Evolutionary conservation across 2,888 invertebrate genomes (phyloP).

Genomic region (Venusia cambrica): DNA sequence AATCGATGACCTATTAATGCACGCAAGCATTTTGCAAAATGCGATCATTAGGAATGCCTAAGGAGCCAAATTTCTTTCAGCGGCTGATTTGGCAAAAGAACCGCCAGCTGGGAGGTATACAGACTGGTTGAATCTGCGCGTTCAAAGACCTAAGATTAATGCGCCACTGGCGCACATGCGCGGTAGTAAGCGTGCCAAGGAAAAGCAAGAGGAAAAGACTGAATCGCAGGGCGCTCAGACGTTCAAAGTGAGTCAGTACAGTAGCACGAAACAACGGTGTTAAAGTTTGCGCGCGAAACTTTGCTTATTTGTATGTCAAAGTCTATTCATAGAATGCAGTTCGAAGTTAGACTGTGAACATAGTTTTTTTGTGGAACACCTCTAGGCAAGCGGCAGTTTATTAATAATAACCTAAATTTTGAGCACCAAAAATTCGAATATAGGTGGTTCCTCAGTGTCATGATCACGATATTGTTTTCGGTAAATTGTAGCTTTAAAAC

Average conservation of each 20-base stretch:
- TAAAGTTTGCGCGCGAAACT: constrained; percentile 42
- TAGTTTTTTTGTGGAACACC: constrained; percentile 35
- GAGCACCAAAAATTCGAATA: no score
- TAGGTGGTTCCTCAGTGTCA: no score
- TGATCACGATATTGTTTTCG: no score
- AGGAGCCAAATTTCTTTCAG: constrained; percentile 48
- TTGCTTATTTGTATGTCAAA: constrained; percentile 36
- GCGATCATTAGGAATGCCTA: no score
- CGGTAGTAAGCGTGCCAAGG: constrained; percentile 55
- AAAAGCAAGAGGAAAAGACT: constrained; percentile 37
- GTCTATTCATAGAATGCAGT: constrained; percentile 28
- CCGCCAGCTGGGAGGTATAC: constrained; percentile 68
- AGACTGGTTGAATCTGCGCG: constrained; percentile 68
- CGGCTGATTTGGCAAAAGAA: constrained; percentile 70
- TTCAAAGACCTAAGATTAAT: constrained; percentile 61
- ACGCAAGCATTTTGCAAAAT: no score
- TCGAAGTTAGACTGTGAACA: constrained; percentile 22
- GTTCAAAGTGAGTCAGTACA: constrained; percentile 60
- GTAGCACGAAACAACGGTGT: constrained; percentile 35
- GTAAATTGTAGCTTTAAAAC: no score
- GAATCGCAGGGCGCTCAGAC: constrained; percentile 47
- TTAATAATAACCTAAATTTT: no score
- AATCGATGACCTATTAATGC: constrained; percentile 48
- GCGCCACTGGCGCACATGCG: constrained; percentile 56
- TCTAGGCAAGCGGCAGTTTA: constrained; percentile 32